Evolutionary conservation across 2,888 invertebrate species (phyloP), one percentile per base, ranked within the genome.

Genomic region (Galerucella pusilla): DNA sequence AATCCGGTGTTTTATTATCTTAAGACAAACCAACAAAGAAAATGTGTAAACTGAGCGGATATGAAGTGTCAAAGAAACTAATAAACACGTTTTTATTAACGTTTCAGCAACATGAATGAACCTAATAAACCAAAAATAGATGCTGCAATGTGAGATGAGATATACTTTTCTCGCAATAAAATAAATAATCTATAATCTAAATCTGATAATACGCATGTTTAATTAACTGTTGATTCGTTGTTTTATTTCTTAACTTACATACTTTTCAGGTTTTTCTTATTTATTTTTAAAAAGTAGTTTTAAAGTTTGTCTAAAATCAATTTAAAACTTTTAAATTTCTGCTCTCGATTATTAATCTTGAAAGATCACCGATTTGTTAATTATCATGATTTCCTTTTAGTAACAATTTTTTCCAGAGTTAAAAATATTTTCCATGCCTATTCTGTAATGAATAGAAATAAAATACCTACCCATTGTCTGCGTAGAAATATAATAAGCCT

Each of bases 111-210:
- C 20, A 57, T 57, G 10, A 57, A 57, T 57, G 16, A 57, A 57
- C 57, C 57, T 57, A 57, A 57, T 57, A 57, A 57, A 57, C 57
- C 57, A 57, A 57, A 57, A 57, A 57, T 57, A 57, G 57, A 57
- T 57, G 57, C 16, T 20, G 20, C 20, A n/a, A n/a, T 57, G 10
- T 11, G 9, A 20, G 57, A 57, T 20, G 9, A 45, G 10, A n/a
- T 54, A 54, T 54, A 57, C 57, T 20, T 20, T 57, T 20, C 16
- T 10, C 2, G 57, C 10, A 57, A 20, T 57, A 2, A 57, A 20
- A 57, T 57, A 57, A 57, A 57, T 57, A 12, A 57, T 57, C 57
- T 16, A n/a, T 57, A 10, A 57, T 57, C 16, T 10, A 57, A 14
- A 57, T 20, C 20, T 57, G 16, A 57, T 57, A 16, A 57, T 9